Percentiles rank a stretch among this genome's conserved stretches.
phyloP scores from a whole-genome alignment of 2,888 invertebrate genomes.

The Allophyes oxyacanthae region DNA sequence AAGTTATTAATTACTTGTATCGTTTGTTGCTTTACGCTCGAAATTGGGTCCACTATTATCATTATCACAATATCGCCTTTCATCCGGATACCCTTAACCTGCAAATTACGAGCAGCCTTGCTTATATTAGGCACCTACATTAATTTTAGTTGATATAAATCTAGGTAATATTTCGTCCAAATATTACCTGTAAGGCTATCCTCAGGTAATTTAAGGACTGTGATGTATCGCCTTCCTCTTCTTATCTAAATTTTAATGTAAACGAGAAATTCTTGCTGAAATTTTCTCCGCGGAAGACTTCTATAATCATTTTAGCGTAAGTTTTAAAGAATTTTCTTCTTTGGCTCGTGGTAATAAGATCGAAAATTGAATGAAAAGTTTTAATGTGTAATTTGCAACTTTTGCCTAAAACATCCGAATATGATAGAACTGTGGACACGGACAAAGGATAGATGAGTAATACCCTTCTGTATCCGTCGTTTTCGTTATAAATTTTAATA shows the following conservation, averaged over 20 bases:
- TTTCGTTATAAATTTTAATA: too few relatives aligned
- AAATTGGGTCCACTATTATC: background rate
- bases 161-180: constrained; percentile 42
- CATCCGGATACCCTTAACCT: background rate
- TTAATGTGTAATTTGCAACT: constrained; percentile 19
- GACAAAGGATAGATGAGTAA: background rate
- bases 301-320: constrained; percentile 23
- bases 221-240: constrained; percentile 42
- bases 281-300: constrained; percentile 18
- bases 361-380: constrained; percentile 18
- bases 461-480: background rate
- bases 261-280: constrained; percentile 41
- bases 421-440: constrained; percentile 1
- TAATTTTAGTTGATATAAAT: constrained; percentile 44
- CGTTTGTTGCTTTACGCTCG: background rate
- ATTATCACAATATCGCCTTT: background rate
- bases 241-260: constrained; percentile 45
- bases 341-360: constrained; percentile 13
- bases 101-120: constrained; percentile 16
- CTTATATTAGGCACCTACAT: constrained; percentile 24
- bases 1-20: background rate
- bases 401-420: constrained; percentile 3
- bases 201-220: constrained; percentile 48
- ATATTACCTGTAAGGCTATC: constrained; percentile 43
- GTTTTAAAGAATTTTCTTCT: constrained; percentile 15